Evolutionary conservation across 2,888 invertebrate species (phyloP).

Genomic region (Trichopria drosophilae): DNA sequence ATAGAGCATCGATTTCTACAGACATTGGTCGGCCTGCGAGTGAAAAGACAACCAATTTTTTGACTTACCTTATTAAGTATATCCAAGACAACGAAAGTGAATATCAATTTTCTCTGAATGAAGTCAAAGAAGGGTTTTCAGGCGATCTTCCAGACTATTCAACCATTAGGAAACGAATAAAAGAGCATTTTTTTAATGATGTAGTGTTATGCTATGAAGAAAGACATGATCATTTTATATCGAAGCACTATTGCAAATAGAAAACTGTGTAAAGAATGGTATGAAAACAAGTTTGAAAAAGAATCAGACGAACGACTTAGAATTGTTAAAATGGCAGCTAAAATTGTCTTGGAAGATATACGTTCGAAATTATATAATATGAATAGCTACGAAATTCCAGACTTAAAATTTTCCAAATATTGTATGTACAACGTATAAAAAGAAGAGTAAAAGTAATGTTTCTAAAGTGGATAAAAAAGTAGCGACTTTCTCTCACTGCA

Average conservation of each 20-base stretch:
- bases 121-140: too few species aligned
- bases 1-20: too few species aligned
- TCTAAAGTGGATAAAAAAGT: too few species aligned
- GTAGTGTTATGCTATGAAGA: too few species aligned
- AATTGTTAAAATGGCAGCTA: not conserved
- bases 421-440: conserved; percentile 30
- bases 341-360: not conserved
- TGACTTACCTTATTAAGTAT: too few species aligned
- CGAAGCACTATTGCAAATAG: not conserved
- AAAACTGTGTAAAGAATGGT: not conserved
- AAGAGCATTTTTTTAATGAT: not conserved
- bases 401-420: not conserved
- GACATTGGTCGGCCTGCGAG: too few species aligned
- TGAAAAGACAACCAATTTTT: too few species aligned
- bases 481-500: not conserved
- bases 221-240: not conserved
- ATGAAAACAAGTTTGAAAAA: not conserved
- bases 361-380: not conserved
- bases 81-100: too few species aligned
- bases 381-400: not conserved
- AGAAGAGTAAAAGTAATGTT: too few species aligned
- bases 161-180: not conserved
- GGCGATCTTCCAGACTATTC: too few species aligned
- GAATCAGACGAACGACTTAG: not conserved
- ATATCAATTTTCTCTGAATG: too few species aligned